Conservation (phyloP, 2,888 invertebrate species). For the Drosophila melanosoma region DNA sequence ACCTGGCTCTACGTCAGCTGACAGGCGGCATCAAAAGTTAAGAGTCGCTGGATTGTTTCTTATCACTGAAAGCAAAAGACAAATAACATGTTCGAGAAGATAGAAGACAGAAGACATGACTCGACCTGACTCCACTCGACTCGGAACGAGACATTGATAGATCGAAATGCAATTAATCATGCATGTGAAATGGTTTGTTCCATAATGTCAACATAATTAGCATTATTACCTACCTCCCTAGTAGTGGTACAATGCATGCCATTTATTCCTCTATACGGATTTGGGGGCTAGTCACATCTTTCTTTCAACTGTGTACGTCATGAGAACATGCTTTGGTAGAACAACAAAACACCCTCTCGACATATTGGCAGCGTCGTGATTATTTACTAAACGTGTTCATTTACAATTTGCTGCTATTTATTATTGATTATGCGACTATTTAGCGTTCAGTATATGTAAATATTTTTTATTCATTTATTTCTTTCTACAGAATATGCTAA, state of each 20-base stretch:
- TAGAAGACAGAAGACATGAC: background rate
- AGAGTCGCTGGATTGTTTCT: conserved; percentile 31
- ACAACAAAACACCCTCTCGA: conserved; percentile 12
- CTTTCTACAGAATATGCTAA: conserved; percentile 42
- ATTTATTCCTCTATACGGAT: conserved; percentile 14
- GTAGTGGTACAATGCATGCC: conserved; percentile 19
- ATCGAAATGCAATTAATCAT: conserved; percentile 73
- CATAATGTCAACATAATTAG: conserved; percentile 70
- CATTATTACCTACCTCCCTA: conserved; percentile 51
- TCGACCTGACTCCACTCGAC: background rate
- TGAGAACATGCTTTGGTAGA: conserved; percentile 8
- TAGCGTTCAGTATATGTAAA: conserved; percentile 73
- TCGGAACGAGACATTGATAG: conserved; percentile 55
- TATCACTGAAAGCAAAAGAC: conserved; percentile 28
- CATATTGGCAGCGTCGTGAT: conserved; percentile 44
- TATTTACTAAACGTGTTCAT: conserved; percentile 80
- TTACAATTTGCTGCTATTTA: conserved; percentile 69
- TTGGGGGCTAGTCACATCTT: conserved; percentile 11
- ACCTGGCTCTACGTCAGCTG: conserved; percentile 33
- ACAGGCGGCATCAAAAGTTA: conserved; percentile 39
- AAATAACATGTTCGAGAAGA: conserved; percentile 19
- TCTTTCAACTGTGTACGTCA: conserved; percentile 30
- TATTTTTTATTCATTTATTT: conserved; percentile 70
- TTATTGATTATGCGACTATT: conserved; percentile 76
- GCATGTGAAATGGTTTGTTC: conserved; percentile 49